Percentiles rank a stretch among this genome's conserved stretches.
Conservation (phyloP, 2,888 invertebrate species). For the Philopedon plagiatum region DNA sequence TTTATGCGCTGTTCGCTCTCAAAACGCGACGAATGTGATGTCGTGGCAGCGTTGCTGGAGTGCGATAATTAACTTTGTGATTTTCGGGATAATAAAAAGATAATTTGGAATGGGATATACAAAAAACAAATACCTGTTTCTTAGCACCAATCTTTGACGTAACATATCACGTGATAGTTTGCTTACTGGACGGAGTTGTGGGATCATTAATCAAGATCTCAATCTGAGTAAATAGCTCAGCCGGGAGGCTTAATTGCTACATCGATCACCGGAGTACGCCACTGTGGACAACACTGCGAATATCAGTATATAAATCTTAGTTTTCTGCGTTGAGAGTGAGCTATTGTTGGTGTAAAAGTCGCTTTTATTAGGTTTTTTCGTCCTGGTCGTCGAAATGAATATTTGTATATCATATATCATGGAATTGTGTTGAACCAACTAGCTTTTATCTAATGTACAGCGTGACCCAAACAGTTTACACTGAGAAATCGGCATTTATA, state of each 20-base stretch:
- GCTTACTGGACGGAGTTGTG: slow-evolving; percentile 32
- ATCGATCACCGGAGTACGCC: slow-evolving; percentile 62
- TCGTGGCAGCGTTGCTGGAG: not conserved
- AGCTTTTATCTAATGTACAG: too few species aligned
- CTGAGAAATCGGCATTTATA: too few species aligned
- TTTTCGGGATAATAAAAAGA: not conserved
- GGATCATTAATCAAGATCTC: slow-evolving; percentile 62
- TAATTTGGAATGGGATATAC: too few species aligned
- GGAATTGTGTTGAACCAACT: too few species aligned
- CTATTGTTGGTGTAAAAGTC: slow-evolving; percentile 9
- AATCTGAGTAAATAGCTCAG: slow-evolving; percentile 62
- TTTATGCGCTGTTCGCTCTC: not conserved
- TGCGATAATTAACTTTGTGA: not conserved
- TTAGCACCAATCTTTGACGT: slow-evolving; percentile 6
- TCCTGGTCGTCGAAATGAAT: too few species aligned
- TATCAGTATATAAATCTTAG: slow-evolving; percentile 51
- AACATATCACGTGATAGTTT: slow-evolving; percentile 12
- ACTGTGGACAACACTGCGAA: slow-evolving; percentile 46
- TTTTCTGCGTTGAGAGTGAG: slow-evolving; percentile 37
- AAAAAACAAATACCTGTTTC: too few species aligned
- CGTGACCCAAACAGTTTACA: too few species aligned
- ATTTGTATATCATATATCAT: too few species aligned
- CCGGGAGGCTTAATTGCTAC: slow-evolving; percentile 63
- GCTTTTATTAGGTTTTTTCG: slow-evolving; percentile 13
- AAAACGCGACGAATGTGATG: not conserved